These are phyloP conservation scores for Drosophila elegans DNA, from an alignment of 1,140 invertebrate species.

Conservation along the genomic window DNA sequence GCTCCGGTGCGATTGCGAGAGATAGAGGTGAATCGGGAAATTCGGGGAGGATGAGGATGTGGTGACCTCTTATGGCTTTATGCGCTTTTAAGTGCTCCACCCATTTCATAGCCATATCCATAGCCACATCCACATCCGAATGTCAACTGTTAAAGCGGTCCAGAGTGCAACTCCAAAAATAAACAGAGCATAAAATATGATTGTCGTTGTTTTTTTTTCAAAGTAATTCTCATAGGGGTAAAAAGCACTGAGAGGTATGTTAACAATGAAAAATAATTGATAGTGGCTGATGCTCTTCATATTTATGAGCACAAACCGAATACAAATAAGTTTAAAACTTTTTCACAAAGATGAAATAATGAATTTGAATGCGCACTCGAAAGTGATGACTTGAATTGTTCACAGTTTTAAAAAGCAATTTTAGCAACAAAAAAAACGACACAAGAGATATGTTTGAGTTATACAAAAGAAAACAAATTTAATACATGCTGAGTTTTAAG, in stretches of 20 bases:
- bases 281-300: slow-evolving; percentile 13
- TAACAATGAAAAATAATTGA: slow-evolving; percentile 28
- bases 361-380: not conserved
- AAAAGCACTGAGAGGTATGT: slow-evolving; percentile 9
- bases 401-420: no score
- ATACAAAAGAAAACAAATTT: not conserved
- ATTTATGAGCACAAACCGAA: slow-evolving; percentile 9
- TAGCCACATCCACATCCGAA: slow-evolving; percentile 57
- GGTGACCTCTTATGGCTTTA: slow-evolving; percentile 63
- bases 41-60: not conserved
- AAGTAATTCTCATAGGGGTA: slow-evolving; percentile 10
- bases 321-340: slow-evolving; percentile 19
- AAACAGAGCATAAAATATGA: slow-evolving; percentile 79
- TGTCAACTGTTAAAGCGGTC: slow-evolving; percentile 66
- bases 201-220: slow-evolving; percentile 50
- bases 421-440: no score
- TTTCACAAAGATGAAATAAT: not conserved
- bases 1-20: slow-evolving; percentile 21
- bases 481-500: not conserved
- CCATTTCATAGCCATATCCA: slow-evolving; percentile 60
- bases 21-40: slow-evolving; percentile 2
- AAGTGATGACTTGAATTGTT: not conserved
- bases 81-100: slow-evolving; percentile 74
- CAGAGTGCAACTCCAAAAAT: slow-evolving; percentile 48
- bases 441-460: no score